These are phyloP conservation scores for Rhagoletis zephyria DNA, from an alignment of 1,140 invertebrate genomes.

Conservation along the genomic window DNA sequence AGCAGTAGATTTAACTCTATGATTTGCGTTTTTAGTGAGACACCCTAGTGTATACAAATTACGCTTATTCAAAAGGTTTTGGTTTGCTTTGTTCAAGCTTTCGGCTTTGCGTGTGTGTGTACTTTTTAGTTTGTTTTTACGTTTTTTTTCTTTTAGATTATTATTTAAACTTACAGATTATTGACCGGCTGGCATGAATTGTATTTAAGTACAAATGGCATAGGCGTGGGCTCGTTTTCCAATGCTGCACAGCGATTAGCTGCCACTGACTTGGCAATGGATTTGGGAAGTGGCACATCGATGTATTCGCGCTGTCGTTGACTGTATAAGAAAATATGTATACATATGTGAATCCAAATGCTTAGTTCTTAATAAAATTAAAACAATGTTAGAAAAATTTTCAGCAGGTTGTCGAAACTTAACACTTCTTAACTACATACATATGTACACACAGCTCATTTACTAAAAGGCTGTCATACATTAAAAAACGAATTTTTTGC, in stretches of 20 bases:
- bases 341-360: background rate
- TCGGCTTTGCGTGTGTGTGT: background rate
- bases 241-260: slow-evolving; percentile 51
- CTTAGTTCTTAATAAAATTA: background rate
- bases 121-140: background rate
- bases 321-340: slow-evolving; percentile 54
- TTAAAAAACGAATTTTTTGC: no score
- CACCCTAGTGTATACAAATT: no score
- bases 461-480: no score
- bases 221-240: slow-evolving; percentile 53
- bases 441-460: no score
- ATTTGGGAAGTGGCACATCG: slow-evolving; percentile 72
- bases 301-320: slow-evolving; percentile 69
- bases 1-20: no score
- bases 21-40: no score
- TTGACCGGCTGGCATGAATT: slow-evolving; percentile 69
- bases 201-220: slow-evolving; percentile 70
- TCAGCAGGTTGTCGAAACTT: no score
- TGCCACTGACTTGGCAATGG: slow-evolving; percentile 64
- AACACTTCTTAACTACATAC: no score
- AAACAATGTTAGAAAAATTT: no score
- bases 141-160: slow-evolving; percentile 5
- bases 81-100: background rate
- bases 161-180: slow-evolving; percentile 65
- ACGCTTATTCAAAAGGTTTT: background rate